A percentile compares a stretch with the other conserved stretches of the same genome.
These are phyloP conservation scores for Pandemis cinnamomeana DNA, from an alignment of 2,888 invertebrate species.

Conservation along the genomic window DNA sequence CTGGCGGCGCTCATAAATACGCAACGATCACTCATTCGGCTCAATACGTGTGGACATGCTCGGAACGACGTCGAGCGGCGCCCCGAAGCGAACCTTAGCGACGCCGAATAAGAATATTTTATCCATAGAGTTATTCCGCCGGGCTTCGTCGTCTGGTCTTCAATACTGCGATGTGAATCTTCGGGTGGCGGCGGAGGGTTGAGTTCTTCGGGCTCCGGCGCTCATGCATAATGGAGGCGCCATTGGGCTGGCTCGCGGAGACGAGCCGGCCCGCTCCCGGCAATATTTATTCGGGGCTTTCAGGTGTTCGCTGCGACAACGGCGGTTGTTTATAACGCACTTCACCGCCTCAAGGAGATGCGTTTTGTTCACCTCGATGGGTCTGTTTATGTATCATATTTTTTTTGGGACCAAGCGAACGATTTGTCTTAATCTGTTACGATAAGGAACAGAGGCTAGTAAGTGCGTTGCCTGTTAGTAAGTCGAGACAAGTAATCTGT, in stretches of 20 bases:
- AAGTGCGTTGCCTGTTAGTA: no score
- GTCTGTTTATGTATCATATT: not conserved
- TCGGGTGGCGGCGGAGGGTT: constrained; percentile 19
- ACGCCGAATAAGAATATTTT: not conserved
- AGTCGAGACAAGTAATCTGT: no score
- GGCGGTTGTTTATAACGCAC: constrained; percentile 20
- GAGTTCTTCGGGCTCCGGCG: constrained; percentile 1
- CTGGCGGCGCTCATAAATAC: constrained; percentile 53
- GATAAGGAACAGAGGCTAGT: no score
- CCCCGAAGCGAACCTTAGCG: constrained; percentile 14
- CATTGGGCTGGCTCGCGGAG: constrained; percentile 52
- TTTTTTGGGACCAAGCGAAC: not conserved
- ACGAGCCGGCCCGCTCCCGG: constrained; percentile 55
- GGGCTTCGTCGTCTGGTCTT: not conserved
- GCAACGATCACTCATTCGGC: constrained; percentile 53
- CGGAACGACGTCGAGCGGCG: constrained; percentile 10
- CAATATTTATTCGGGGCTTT: constrained; percentile 62
- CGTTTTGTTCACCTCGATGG: constrained; percentile 9
- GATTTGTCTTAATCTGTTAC: not conserved
- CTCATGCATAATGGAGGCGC: constrained; percentile 64
- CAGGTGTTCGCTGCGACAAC: constrained; percentile 47
- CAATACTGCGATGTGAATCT: constrained; percentile 15
- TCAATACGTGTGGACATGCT: constrained; percentile 49
- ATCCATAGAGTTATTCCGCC: constrained; percentile 1
- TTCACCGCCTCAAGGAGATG: constrained; percentile 3